Evolutionary conservation across 2,113 vertebrate genomes (phyloP), one percentile per base, ranked within the genome.

Genomic region (Hemicordylus capensis): DNA sequence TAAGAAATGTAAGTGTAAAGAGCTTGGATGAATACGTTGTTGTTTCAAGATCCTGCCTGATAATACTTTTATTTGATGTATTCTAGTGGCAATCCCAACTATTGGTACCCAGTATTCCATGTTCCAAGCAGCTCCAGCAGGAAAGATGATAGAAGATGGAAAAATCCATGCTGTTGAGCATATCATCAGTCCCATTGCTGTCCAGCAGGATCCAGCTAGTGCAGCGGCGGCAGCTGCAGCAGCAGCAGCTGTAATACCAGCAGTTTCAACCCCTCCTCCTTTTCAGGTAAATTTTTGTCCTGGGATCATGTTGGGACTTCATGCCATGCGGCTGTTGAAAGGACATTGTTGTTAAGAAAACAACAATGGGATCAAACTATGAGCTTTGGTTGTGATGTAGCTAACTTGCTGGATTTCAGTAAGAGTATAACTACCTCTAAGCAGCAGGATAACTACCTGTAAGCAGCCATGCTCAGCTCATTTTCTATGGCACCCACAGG

Each of bases 121-220:
- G 95, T 99, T 99, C 89, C 98, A 98, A 86, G 91, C 98, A 0
- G 95, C 97, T 3, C 97, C 98, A 0, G 91, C 97, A 6, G 96
- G 97, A 87, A 99, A 99, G 90, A 95, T 99, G 90, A 97, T 99
- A 63, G 98, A 99, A 94, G 98, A 99, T 0, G 98, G 98, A 31
- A 99, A 99, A 95, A 96, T 99, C 83, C 98, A 99, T 58, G 39
- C 97, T 0, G 94, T 99, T 61, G 98, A 99, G 91, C 98, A 99
- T 91, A 97, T 99, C 89, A 97, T 99, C 76, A 99, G 98, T 93
- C 98, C 98, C 59, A 96, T 99, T 81, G 95, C 98, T 0, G 96
- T 99, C 79, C 98, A 98, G 90, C 97, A 98, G 67, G 98, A 99
- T 86, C 98, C 97, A 0, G 94, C 96, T 42, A 93, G 93, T 0